These are phyloP conservation scores for Brenthis ino DNA, from an alignment of 2,888 invertebrate genomes.

Conservation along the genomic window DNA sequence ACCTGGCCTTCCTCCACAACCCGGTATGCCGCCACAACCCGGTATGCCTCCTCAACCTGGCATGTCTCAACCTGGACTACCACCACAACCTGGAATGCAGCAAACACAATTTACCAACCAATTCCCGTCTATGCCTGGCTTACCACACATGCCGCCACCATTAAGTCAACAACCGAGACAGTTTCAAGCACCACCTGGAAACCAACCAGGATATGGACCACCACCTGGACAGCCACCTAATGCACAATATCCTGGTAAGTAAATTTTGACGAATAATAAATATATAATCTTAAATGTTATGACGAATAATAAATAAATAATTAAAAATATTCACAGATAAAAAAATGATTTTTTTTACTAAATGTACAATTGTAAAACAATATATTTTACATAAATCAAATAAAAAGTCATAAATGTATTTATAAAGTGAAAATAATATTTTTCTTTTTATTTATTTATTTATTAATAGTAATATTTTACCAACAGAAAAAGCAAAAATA, in stretches of 20 bases:
- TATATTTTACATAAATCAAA: too few species aligned
- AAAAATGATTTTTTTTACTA: too few species aligned
- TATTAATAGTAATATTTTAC: too few species aligned
- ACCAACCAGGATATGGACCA: constrained; percentile 54
- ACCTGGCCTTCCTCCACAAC: constrained; percentile 53
- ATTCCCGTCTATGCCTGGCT: constrained; percentile 42
- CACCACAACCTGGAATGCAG: constrained; percentile 48
- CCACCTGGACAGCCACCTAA: constrained; percentile 49
- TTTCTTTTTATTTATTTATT: too few species aligned
- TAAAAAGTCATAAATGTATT: too few species aligned
- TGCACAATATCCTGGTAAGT: constrained; percentile 57
- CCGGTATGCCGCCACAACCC: constrained; percentile 45
- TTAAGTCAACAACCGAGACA: constrained; percentile 60
- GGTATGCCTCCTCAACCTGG: constrained; percentile 47
- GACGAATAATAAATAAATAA: too few species aligned
- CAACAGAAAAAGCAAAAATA: too few species aligned
- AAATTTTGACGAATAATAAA: too few species aligned
- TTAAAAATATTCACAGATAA: too few species aligned
- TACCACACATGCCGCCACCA: constrained; percentile 60
- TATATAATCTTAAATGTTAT: too few species aligned
- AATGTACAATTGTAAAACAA: too few species aligned
- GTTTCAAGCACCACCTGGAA: constrained; percentile 49
- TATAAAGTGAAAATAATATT: too few species aligned
- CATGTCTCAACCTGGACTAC: constrained; percentile 45
- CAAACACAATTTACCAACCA: constrained; percentile 45